Evolutionary conservation across 92 coral and sea anemone species (phyloP).

Genomic region (Zoanthus sansibaricus): DNA sequence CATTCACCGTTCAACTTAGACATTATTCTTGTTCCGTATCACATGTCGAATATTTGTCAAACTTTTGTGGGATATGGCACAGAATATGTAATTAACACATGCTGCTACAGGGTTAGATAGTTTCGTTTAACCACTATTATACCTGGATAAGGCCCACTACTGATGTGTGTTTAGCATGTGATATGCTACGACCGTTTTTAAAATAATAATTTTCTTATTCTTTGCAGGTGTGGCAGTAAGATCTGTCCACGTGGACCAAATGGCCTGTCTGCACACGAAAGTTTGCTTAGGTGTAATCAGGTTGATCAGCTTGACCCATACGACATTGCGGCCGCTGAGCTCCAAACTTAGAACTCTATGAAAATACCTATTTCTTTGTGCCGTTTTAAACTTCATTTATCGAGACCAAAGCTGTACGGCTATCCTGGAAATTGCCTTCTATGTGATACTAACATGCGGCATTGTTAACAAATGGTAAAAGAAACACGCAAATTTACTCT

Average conservation of each 20-base stretch:
- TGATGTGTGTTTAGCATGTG: too few relatives aligned
- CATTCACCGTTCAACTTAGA: too few relatives aligned
- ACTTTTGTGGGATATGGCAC: too few relatives aligned
- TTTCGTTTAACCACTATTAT: too few relatives aligned
- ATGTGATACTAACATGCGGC: not conserved
- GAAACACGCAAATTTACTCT: not conserved
- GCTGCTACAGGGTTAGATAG: too few relatives aligned
- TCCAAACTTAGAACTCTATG: not conserved
- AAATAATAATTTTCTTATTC: not conserved
- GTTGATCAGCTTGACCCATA: not conserved
- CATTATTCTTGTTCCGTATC: too few relatives aligned
- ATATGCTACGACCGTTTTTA: not conserved
- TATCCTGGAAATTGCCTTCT: not conserved
- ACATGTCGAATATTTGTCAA: too few relatives aligned
- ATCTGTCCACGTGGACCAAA: not conserved
- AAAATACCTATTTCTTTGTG: not conserved
- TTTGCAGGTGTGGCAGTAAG: slow-evolving; percentile 6
- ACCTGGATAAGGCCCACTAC: too few relatives aligned
- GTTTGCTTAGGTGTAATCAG: not conserved
- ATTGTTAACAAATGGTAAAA: not conserved
- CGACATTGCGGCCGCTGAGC: not conserved
- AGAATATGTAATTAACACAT: too few relatives aligned
- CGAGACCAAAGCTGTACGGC: not conserved
- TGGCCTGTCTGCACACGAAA: not conserved
- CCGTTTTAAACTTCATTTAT: not conserved